phyloP scores from a whole-genome alignment of 37 sponge, comb jelly and placozoan species.

The Ianthella basta region DNA sequence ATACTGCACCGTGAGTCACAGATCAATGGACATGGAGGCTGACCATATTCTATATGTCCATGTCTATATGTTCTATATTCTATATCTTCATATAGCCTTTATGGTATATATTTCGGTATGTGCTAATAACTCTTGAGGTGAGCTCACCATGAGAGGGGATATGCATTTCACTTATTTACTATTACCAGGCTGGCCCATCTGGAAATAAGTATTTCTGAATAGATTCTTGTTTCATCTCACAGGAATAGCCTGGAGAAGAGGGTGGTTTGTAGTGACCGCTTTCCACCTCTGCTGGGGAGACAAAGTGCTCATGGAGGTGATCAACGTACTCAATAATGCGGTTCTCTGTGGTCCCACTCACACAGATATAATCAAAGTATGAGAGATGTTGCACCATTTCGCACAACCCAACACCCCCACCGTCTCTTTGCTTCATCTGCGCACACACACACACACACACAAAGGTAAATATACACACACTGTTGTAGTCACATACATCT shows the following conservation, averaged over 20 bases:
- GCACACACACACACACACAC: too few species aligned
- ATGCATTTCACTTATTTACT: too few species aligned
- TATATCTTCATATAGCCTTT: too few species aligned
- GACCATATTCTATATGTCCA: too few species aligned
- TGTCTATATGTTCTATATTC: too few species aligned
- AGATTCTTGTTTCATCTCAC: conserved; percentile 73
- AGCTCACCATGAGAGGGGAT: too few species aligned
- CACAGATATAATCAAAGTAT: conserved; percentile 77
- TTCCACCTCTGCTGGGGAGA: conserved; percentile 50
- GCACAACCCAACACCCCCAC: conserved; percentile 92
- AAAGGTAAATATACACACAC: too few species aligned
- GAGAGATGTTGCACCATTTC: conserved; percentile 85
- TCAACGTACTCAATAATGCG: conserved; percentile 81
- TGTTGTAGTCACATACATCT: too few species aligned
- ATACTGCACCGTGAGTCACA: too few species aligned
- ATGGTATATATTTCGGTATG: background rate
- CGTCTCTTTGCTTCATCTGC: too few species aligned
- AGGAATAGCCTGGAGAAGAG: conserved; percentile 68
- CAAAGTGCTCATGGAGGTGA: conserved; percentile 90
- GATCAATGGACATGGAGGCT: too few species aligned
- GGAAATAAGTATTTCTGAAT: conserved; percentile 55
- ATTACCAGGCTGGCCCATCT: conserved; percentile 72
- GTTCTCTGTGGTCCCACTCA: conserved; percentile 67
- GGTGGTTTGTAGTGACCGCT: conserved; percentile 60
- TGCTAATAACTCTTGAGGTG: background rate